phyloP scores from a whole-genome alignment of 2,888 invertebrate species.

The Alsophila aescularia region DNA sequence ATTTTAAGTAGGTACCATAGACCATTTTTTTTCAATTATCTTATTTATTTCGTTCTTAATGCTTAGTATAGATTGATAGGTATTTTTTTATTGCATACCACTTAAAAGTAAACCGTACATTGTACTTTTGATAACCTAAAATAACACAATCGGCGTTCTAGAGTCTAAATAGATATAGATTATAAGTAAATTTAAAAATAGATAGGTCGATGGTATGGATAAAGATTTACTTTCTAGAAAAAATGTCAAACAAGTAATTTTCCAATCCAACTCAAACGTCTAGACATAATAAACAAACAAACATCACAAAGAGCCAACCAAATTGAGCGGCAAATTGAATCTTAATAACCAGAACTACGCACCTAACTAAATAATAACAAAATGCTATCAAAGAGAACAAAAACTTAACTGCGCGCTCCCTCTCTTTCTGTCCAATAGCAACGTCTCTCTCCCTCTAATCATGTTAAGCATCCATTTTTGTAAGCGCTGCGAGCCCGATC shows the following conservation, averaged over 20 bases:
- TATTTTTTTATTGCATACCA: too few species aligned
- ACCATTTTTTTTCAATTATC: too few species aligned
- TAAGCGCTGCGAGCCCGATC: constrained; percentile 83
- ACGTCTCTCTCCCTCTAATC: constrained; percentile 83
- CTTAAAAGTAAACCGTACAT: too few species aligned
- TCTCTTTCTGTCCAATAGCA: constrained; percentile 44
- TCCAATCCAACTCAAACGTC: constrained; percentile 2
- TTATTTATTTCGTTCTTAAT: too few species aligned
- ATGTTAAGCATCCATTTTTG: constrained; percentile 88
- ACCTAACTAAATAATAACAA: constrained; percentile 53
- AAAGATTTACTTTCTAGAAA: too few species aligned
- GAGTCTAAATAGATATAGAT: too few species aligned
- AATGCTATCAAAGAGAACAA: constrained; percentile 55
- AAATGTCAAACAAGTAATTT: background rate
- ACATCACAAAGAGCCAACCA: constrained; percentile 34
- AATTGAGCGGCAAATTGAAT: constrained; percentile 56
- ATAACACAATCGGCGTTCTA: too few species aligned
- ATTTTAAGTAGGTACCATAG: too few species aligned
- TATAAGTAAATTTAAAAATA: too few species aligned
- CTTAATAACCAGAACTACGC: constrained; percentile 51
- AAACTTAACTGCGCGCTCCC: constrained; percentile 41
- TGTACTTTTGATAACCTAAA: too few species aligned
- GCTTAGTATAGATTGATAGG: too few species aligned
- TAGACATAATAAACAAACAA: constrained; percentile 28
- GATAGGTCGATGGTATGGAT: too few species aligned